phyloP scores from a whole-genome alignment of 2,888 invertebrate genomes.

The Macroteleia sp. region DNA sequence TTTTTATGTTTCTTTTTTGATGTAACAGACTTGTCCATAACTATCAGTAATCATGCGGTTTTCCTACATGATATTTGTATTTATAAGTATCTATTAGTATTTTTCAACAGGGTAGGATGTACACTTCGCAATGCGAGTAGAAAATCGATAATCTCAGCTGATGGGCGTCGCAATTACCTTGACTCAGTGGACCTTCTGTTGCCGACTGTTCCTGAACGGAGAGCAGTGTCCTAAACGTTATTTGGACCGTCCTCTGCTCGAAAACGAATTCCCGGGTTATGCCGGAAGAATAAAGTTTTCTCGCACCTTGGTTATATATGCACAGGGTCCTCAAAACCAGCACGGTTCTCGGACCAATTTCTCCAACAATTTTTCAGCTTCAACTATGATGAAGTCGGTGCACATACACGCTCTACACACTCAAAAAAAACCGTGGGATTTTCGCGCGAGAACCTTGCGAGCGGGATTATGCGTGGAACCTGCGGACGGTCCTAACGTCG shows the following conservation, averaged over 20 bases:
- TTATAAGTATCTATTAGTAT: too few species aligned
- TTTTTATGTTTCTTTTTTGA: too few species aligned
- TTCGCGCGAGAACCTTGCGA: slow-evolving; percentile 41
- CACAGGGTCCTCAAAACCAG: slow-evolving; percentile 46
- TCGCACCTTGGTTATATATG: slow-evolving; percentile 66
- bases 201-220: slow-evolving; percentile 79
- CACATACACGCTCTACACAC: slow-evolving; percentile 14
- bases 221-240: slow-evolving; percentile 71
- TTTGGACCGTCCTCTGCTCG: slow-evolving; percentile 71
- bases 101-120: too few species aligned
- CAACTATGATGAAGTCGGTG: not conserved
- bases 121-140: too few species aligned
- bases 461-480: slow-evolving; percentile 66
- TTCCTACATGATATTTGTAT: too few species aligned
- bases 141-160: slow-evolving; percentile 59
- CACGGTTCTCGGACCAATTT: slow-evolving; percentile 45
- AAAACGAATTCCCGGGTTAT: slow-evolving; percentile 64
- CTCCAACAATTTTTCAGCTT: not conserved
- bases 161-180: slow-evolving; percentile 58
- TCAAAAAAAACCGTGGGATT: not conserved
- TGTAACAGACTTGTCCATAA: too few species aligned
- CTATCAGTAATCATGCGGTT: too few species aligned
- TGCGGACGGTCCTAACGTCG: too few species aligned
- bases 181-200: slow-evolving; percentile 59
- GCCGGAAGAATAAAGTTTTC: slow-evolving; percentile 67